Evolutionary conservation across 2,888 invertebrate species (phyloP).

Genomic region (Chrysotoxum bicinctum): DNA sequence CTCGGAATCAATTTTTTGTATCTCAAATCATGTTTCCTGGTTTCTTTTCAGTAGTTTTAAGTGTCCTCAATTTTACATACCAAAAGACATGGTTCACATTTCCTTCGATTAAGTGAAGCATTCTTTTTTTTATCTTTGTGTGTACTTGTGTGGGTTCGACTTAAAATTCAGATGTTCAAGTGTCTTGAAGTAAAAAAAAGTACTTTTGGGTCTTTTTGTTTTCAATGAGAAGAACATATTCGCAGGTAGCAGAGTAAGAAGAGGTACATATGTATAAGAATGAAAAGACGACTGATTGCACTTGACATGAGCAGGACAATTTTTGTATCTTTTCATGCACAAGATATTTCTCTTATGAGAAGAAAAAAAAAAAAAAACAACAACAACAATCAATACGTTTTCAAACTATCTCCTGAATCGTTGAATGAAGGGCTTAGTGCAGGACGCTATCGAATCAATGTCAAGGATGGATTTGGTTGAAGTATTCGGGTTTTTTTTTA

Average conservation of each 20-base stretch:
- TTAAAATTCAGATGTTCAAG: constrained; percentile 29
- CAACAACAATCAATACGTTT: constrained; percentile 53
- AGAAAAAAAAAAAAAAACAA: constrained; percentile 16
- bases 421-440: constrained; percentile 38
- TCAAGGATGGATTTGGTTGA: constrained; percentile 55
- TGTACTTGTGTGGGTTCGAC: constrained; percentile 14
- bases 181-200: constrained; percentile 20
- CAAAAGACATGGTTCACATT: constrained; percentile 21
- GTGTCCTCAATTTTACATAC: constrained; percentile 23
- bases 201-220: constrained; percentile 18
- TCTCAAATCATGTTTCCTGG: not conserved
- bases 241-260: constrained; percentile 25
- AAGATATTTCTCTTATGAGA: constrained; percentile 28
- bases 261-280: not conserved
- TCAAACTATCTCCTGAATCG: constrained; percentile 13
- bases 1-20: not conserved
- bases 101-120: constrained; percentile 24
- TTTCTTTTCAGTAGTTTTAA: not conserved
- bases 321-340: constrained; percentile 54
- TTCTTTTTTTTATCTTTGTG: constrained; percentile 12
- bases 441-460: constrained; percentile 58
- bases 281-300: constrained; percentile 64
- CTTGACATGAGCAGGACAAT: constrained; percentile 62
- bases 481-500: constrained; percentile 8
- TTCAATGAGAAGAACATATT: constrained; percentile 22